These are phyloP conservation scores for Egretta garzetta DNA, from an alignment of 2,113 vertebrate genomes.

Conservation along the genomic window DNA sequence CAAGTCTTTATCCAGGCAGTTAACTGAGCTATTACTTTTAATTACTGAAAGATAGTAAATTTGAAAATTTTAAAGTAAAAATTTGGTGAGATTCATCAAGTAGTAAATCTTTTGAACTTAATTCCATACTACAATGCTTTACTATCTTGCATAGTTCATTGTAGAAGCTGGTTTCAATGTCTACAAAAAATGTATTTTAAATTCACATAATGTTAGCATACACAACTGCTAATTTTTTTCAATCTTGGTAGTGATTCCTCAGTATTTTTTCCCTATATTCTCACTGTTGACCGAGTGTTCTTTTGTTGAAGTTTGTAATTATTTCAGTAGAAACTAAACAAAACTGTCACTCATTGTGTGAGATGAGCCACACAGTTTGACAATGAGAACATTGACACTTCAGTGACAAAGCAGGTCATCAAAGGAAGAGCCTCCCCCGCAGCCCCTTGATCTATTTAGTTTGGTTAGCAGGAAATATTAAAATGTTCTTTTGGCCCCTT, in stretches of 20 bases:
- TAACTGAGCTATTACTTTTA: background rate
- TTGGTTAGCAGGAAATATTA: conserved; percentile 19
- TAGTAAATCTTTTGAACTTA: background rate
- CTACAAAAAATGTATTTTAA: background rate
- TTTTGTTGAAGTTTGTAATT: background rate
- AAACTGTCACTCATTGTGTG: background rate
- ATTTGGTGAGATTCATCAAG: background rate
- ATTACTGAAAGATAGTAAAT: background rate
- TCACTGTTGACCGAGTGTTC: background rate
- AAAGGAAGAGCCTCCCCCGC: background rate
- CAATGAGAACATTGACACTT: background rate
- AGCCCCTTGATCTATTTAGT: background rate
- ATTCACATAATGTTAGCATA: background rate
- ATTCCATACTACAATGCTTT: background rate
- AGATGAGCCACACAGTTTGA: background rate
- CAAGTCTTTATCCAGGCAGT: background rate
- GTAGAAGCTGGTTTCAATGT: background rate
- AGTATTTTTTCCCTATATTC: background rate
- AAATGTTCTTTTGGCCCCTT: conserved; percentile 11
- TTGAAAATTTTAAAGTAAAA: background rate
- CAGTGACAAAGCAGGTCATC: background rate
- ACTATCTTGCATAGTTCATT: background rate
- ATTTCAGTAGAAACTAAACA: background rate
- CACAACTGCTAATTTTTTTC: background rate
- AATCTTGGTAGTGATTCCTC: background rate